phyloP scores from a whole-genome alignment of 2,888 invertebrate species.

The Hyppa rectilinea region DNA sequence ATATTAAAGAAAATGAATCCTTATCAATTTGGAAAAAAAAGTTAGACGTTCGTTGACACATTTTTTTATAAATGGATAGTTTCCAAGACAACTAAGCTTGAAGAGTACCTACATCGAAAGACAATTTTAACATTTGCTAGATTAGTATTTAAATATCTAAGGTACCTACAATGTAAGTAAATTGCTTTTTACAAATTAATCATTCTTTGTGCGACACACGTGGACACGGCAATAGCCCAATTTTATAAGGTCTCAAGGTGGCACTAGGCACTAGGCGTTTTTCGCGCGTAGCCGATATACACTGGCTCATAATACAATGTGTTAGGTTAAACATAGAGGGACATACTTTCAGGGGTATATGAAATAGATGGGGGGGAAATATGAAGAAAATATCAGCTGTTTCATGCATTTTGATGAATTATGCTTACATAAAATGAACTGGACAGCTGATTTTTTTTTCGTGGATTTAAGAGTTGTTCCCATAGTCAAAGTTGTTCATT shows the following conservation, averaged over 20 bases:
- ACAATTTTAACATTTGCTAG: neutral
- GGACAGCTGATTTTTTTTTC: no score
- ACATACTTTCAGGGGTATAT: no score
- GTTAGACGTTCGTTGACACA: neutral
- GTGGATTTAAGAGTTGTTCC: no score
- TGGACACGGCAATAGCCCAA: neutral
- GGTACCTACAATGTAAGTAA: neutral
- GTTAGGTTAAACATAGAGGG: no score
- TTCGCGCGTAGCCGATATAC: neutral
- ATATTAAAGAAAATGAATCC: neutral
- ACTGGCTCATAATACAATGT: no score
- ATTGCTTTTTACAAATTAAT: neutral
- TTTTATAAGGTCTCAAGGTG: neutral
- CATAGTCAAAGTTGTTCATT: no score
- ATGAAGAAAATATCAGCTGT: no score
- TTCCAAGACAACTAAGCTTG: neutral
- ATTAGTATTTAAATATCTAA: neutral
- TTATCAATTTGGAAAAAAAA: constrained; percentile 21
- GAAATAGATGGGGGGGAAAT: no score
- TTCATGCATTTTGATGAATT: no score
- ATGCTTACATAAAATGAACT: no score
- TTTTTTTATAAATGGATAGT: neutral
- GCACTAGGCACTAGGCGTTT: neutral
- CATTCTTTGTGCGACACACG: neutral
- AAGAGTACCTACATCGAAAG: neutral